Conservation (phyloP, 1,140 invertebrate species). For the Monochamus saltuarius region DNA sequence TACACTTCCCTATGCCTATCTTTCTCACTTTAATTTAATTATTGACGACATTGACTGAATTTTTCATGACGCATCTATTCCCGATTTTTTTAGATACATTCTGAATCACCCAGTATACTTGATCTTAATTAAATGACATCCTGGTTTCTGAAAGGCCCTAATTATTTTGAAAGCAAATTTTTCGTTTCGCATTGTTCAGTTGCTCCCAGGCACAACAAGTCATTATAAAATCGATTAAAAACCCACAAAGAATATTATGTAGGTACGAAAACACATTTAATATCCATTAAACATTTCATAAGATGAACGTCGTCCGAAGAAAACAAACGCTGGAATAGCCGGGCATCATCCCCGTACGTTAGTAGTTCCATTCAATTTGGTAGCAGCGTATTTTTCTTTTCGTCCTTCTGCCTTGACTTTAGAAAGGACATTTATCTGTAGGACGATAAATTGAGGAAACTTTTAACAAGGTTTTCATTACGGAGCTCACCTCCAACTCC, state of each 20-base stretch:
- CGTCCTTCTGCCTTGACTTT: constrained; percentile 33
- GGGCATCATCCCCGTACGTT: constrained; percentile 27
- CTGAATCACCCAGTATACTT: no score
- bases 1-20: no score
- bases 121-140: no score
- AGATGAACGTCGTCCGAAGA: background rate
- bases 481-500: constrained; percentile 13
- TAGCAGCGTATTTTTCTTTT: constrained; percentile 35
- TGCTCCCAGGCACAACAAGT: no score
- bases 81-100: no score
- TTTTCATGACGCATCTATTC: no score
- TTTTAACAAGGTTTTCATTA: constrained; percentile 46
- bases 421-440: constrained; percentile 39
- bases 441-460: constrained; percentile 38
- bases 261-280: constrained; percentile 4
- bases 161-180: no score
- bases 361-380: constrained; percentile 41
- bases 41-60: no score
- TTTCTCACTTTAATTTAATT: no score
- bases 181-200: no score
- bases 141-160: no score
- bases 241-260: background rate
- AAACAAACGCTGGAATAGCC: background rate
- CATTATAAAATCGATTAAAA: background rate
- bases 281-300: background rate